Evolutionary conservation across 2,113 vertebrate species (phyloP).

Genomic region (Todiramphus saurophagus): DNA sequence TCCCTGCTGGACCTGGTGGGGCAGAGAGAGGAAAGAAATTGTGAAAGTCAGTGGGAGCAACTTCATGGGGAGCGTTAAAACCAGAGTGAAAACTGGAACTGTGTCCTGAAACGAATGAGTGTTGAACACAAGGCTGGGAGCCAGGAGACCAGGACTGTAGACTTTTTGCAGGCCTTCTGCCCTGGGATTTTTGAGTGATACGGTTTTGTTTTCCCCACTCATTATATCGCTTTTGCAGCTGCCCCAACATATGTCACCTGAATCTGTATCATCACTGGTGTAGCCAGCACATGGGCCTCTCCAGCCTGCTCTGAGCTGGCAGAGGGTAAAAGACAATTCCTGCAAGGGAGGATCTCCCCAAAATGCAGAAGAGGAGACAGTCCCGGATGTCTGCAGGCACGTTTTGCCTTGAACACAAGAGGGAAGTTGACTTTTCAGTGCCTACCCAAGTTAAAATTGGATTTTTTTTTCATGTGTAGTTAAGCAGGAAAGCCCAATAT

Average conservation of each 20-base stretch:
- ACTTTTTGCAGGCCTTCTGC: background rate
- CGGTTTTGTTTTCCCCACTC: background rate
- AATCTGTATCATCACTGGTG: background rate
- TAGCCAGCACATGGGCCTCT: background rate
- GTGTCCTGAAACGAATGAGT: background rate
- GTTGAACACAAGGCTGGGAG: background rate
- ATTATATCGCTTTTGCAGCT: background rate
- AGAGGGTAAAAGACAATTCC: background rate
- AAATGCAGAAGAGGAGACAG: background rate
- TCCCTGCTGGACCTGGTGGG: background rate
- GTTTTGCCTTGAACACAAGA: background rate
- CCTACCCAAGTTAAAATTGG: background rate
- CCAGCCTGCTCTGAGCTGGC: fast-evolving
- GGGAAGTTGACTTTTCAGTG: background rate
- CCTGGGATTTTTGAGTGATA: background rate
- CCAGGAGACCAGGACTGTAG: background rate
- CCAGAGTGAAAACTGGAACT: background rate
- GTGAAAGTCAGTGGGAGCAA: background rate
- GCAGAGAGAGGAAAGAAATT: background rate
- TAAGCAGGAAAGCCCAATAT: background rate
- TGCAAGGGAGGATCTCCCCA: background rate
- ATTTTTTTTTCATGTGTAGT: background rate
- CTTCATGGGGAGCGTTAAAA: background rate
- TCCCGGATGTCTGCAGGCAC: background rate
- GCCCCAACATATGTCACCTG: background rate